These are phyloP conservation scores for Setipinna tenuifilis DNA, from an alignment of 2,797 vertebrate species.

Conservation along the genomic window DNA sequence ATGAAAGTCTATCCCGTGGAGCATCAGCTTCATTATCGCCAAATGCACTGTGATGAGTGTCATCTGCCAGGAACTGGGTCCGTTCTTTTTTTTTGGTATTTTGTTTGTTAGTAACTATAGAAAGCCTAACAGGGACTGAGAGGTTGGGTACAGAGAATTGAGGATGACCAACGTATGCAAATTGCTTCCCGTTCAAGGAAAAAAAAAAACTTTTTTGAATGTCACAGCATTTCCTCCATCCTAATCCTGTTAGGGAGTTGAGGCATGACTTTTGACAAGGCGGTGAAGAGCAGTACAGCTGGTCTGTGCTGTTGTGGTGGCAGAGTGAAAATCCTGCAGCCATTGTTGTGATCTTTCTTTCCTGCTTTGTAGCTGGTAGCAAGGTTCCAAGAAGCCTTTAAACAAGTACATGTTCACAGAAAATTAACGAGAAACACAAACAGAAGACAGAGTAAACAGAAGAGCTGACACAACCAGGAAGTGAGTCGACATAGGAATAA, in stretches of 20 bases:
- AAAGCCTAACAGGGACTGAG: background rate
- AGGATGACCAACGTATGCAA: slow-evolving; percentile 14
- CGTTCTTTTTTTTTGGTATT: background rate
- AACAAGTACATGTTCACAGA: no score
- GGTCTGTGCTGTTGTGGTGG: background rate
- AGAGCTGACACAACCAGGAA: no score
- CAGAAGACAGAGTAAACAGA: no score
- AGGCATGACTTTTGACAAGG: background rate
- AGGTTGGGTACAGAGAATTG: background rate
- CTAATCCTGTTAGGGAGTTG: slow-evolving; percentile 12
- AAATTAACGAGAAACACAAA: no score
- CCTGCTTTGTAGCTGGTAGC: no score
- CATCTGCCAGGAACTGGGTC: background rate
- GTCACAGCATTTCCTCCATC: background rate
- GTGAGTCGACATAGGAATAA: no score
- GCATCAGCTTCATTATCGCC: slow-evolving; percentile 55
- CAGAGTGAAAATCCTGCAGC: no score
- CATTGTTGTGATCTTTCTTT: no score
- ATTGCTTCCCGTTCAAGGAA: background rate
- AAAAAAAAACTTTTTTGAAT: background rate
- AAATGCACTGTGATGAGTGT: slow-evolving; percentile 56
- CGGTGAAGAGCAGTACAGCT: background rate
- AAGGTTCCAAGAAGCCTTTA: no score
- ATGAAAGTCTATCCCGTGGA: slow-evolving; percentile 56
- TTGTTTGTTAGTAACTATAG: background rate